A percentile compares a stretch with the other conserved stretches of the same genome.
Conservation (phyloP, 2,888 invertebrate species). For the Mactromeris polynyma region DNA sequence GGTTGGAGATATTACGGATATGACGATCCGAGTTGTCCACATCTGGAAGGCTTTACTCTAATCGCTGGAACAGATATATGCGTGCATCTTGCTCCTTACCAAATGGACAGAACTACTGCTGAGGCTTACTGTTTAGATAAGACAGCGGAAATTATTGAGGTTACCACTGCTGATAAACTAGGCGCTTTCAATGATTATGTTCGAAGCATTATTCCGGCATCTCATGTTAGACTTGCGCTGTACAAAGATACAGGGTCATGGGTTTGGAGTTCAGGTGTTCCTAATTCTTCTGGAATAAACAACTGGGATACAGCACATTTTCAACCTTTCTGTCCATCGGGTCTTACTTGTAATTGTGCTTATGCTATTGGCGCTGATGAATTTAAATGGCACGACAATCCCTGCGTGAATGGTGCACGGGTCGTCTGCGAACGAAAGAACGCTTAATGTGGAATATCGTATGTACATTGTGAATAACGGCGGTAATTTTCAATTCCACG, state of each 20-base stretch:
- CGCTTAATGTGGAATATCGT: background rate
- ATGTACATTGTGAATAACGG: too few relatives aligned
- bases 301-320: background rate
- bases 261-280: too few relatives aligned
- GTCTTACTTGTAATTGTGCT: background rate
- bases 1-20: background rate
- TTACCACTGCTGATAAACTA: background rate
- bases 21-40: too few relatives aligned
- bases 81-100: background rate
- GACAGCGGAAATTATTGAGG: background rate
- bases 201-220: background rate
- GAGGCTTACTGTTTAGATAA: background rate
- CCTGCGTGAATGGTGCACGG: background rate
- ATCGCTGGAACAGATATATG: background rate
- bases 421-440: background rate
- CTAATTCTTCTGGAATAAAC: too few relatives aligned
- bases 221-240: too few relatives aligned
- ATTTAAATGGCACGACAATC: background rate
- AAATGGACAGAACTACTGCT: background rate
- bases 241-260: too few relatives aligned
- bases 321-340: background rate
- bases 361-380: background rate
- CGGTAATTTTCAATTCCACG: too few relatives aligned
- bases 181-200: background rate
- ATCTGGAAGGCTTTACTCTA: background rate